Conservation (phyloP, 1,140 invertebrate genomes). For the Cepaea nemoralis region DNA sequence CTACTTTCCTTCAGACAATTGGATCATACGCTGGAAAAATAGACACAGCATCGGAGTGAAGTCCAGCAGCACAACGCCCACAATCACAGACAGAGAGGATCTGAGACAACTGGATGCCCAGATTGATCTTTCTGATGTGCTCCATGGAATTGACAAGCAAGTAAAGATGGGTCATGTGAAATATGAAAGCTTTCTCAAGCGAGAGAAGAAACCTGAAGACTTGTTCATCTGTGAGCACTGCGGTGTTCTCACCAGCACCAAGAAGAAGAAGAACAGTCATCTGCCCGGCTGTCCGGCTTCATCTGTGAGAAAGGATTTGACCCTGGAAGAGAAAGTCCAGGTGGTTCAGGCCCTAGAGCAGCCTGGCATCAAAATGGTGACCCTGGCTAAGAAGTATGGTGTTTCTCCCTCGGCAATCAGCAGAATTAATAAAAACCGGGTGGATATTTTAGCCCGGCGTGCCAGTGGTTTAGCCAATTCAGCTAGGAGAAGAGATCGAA, state of each 20-base stretch:
- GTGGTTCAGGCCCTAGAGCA: slow-evolving; percentile 28
- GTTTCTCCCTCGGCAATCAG: slow-evolving; percentile 36
- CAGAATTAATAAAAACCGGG: slow-evolving; percentile 27
- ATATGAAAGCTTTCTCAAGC: background rate
- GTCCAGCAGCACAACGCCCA: background rate
- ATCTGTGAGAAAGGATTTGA: slow-evolving; percentile 28
- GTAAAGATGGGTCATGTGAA: slow-evolving; percentile 5
- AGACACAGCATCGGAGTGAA: slow-evolving; percentile 23
- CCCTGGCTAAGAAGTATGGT: slow-evolving; percentile 32
- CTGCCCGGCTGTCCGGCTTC: slow-evolving; percentile 20
- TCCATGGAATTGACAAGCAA: slow-evolving; percentile 10
- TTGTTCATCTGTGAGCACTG: slow-evolving; percentile 35
- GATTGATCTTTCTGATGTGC: slow-evolving; percentile 19
- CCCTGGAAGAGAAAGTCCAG: slow-evolving; percentile 30
- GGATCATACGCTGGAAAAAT: slow-evolving; percentile 38
- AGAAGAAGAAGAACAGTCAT: slow-evolving; percentile 24
- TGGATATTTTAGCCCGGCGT: slow-evolving; percentile 31
- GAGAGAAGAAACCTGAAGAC: slow-evolving; percentile 20
- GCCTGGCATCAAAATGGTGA: slow-evolving; percentile 34
- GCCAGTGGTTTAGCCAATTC: slow-evolving; percentile 9
- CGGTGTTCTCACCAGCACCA: slow-evolving; percentile 16
- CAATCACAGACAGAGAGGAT: slow-evolving; percentile 16
- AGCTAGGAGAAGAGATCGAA: slow-evolving; percentile 23
- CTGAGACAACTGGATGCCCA: background rate
- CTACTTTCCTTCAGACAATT: slow-evolving; percentile 30